A percentile compares a stretch with the other conserved stretches of the same genome.
Conservation (phyloP, 2,888 invertebrate genomes). For the Lagria hirta region DNA sequence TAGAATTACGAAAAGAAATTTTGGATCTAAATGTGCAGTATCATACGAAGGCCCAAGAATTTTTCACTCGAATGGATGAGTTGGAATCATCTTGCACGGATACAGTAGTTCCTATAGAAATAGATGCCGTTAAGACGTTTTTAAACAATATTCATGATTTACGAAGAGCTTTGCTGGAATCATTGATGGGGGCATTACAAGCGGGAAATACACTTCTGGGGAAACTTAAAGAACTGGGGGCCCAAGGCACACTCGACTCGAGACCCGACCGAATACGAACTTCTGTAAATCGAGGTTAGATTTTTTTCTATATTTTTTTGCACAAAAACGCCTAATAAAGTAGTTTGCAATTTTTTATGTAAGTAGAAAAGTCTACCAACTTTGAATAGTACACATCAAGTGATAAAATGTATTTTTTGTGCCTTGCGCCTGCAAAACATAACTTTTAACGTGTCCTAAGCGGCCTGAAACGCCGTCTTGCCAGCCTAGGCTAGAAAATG, state of each 20-base stretch:
- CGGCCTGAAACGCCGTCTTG: no score
- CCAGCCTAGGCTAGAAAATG: no score
- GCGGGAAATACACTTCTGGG: conserved; percentile 76
- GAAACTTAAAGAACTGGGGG: conserved; percentile 71
- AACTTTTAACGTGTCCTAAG: no score
- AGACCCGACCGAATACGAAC: conserved; percentile 62
- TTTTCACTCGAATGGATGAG: conserved; percentile 67
- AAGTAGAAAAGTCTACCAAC: no score
- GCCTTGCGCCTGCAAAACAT: no score
- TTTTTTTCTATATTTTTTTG: not conserved
- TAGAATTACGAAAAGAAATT: conserved; percentile 75
- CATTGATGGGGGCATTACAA: conserved; percentile 77
- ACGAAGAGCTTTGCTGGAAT: conserved; percentile 70
- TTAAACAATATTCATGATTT: conserved; percentile 72
- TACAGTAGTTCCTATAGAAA: conserved; percentile 68
- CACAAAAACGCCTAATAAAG: not conserved
- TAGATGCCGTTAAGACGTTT: conserved; percentile 69
- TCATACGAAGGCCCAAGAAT: conserved; percentile 70
- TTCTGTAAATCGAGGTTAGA: conserved; percentile 54
- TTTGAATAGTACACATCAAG: no score
- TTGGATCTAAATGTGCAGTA: conserved; percentile 78
- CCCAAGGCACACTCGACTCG: conserved; percentile 74
- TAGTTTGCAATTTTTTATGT: no score
- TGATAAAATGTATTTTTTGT: no score
- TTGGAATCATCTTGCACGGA: conserved; percentile 71